Evolutionary conservation across 1,140 invertebrate genomes (phyloP).

Genomic region (Diachasma alloeum): DNA sequence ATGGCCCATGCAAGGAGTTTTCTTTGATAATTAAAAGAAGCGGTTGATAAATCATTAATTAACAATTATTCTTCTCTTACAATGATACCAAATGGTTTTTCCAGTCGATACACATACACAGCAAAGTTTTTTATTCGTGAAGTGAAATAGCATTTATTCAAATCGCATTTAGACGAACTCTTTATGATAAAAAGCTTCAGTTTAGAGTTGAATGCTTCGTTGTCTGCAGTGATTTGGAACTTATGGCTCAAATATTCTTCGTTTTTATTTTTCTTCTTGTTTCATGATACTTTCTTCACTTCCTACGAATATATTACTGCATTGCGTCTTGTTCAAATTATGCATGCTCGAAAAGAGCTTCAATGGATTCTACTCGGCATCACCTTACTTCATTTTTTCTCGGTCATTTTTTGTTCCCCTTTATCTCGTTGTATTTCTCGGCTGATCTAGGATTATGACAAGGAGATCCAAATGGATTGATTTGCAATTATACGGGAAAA

Average conservation of each 20-base stretch:
- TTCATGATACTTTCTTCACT: background rate
- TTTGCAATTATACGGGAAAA: too few species aligned
- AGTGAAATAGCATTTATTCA: background rate
- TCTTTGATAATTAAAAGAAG: background rate
- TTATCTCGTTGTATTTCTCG: too few species aligned
- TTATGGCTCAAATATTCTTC: background rate
- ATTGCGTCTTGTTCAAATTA: too few species aligned
- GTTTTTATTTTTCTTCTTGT: background rate
- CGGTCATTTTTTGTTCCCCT: too few species aligned
- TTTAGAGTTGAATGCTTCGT: background rate
- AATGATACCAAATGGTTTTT: background rate
- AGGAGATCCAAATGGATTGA: too few species aligned
- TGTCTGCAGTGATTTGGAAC: background rate
- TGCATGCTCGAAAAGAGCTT: too few species aligned
- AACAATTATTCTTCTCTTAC: background rate
- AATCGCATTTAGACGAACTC: background rate
- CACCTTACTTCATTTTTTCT: too few species aligned
- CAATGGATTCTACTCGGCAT: too few species aligned
- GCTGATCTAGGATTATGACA: too few species aligned
- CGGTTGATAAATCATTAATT: too few species aligned
- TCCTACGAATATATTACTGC: too few species aligned
- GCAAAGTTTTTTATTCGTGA: background rate
- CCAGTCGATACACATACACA: background rate
- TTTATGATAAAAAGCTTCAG: background rate
- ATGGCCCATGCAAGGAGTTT: too few species aligned